Base-by-base conservation (phyloP, 2,888 invertebrate genomes). In the Ornithoptera alexandrae region DNA sequence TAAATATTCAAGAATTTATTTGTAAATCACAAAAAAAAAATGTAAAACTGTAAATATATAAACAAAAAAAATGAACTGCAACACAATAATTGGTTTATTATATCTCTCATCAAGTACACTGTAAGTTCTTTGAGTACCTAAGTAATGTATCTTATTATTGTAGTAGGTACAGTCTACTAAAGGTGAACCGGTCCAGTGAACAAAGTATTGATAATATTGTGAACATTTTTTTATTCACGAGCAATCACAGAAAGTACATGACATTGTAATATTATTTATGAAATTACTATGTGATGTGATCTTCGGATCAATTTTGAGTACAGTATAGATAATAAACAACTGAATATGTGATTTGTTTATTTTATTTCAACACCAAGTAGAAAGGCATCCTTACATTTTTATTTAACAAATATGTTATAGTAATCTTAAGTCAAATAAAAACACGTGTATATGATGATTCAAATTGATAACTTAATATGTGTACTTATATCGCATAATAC, bases 311-410 rank as follows among this genome's bases (percentile, higher is more conserved):
- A 94, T 94, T 94, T 94, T 94, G 94, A 95, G 94, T 94, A 95
- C 94, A 94, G 94, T 94, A 94, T 94, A 94, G 94, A 94, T 94
- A 94, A 94, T 94, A 94, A 94, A 94, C 94, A 93, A 93, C 92
- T 93, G 94, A 94, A 94, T 94, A 94, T 94, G 94, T 95, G 92
- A 93, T 85, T 73, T 80, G 82, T 77, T 75, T 79, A 77, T 89
- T 90, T 89, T 77, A 84, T 86, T 89, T 84, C 74, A 50, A 18
- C 61, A 67, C 68, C 70, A 70, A 70, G 56, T 67, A 70, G 67
- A 63, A 46, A 67, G 59, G 42, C 59, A 59, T 63, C 70, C 70
- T 70, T 42, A 59, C 63, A 66, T n/a, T 53, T 53, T 53, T 53
- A 53, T 53, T 53, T 24, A 63, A 67, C 39, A 65, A 64, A 70